Evolutionary conservation across 2,888 invertebrate genomes (phyloP), one percentile per base, ranked within the genome.

Genomic region (Archips xylosteana): DNA sequence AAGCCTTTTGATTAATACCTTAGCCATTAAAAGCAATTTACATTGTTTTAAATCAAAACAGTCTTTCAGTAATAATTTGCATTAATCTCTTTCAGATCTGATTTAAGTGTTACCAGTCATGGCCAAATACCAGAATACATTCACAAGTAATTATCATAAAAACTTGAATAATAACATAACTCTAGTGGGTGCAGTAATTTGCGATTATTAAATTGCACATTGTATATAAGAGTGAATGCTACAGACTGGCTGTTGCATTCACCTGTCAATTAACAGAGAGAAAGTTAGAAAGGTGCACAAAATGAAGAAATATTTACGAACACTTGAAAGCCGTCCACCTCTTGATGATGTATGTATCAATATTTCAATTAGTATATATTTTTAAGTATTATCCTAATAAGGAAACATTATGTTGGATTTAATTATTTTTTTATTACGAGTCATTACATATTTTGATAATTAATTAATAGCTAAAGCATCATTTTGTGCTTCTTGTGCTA

Each of bases 401-500:
- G 9, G 34, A 64, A 34, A 63, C 8, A 5, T 1, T 8, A 13
- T 47, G 32, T 8, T 34, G 8, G 32, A n/a, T 49, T 49, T 65
- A 12, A 39, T 39, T 32, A 23, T 57, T 42, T 34, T 51, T 68
- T 68, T 64, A 68, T 49, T 62, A 12, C 75, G 76, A 32, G 67
- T 64, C 32, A 54, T 75, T 70, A 59, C 57, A 76, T 61, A 67
- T 42, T 32, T 15, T 74, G 73, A 76, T 75, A 83, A 61, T 91
- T 93, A 95, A 87, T 94, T 94, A 87, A 97, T 97, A 78, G 97
- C 97, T 76, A 97, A 92, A 6, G 97, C 98, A 94, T 98, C 98
- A 87, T 96, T 97, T 87, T 97, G 97, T 32, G 97, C 96, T 94
- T 98, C 98, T 82, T 98, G 98, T 80, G 97, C 97, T 6, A 98